These are phyloP conservation scores for Cataglyphis albicans DNA, from an alignment of 2,888 invertebrate species.

Conservation along the genomic window DNA sequence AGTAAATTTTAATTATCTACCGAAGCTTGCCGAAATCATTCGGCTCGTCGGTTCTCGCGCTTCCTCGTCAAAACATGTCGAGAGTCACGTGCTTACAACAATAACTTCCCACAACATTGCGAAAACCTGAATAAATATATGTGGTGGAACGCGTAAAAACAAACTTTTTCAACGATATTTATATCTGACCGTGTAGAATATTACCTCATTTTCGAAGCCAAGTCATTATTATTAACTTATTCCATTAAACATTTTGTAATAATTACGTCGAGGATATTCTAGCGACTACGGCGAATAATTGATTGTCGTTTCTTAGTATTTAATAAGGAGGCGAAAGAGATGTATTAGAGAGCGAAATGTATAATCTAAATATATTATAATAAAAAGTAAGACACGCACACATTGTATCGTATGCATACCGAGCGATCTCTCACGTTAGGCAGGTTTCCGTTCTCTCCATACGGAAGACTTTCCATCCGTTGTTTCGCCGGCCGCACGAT, in stretches of 20 bases:
- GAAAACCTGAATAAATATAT: slow-evolving; percentile 45
- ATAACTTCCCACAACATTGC: slow-evolving; percentile 63
- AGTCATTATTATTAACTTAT: slow-evolving; percentile 24
- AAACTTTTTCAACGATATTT: slow-evolving; percentile 20
- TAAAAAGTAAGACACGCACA: background rate
- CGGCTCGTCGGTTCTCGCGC: slow-evolving; percentile 61
- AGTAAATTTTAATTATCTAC: slow-evolving; percentile 69
- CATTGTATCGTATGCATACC: background rate
- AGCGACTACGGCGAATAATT: slow-evolving; percentile 12
- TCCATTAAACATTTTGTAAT: slow-evolving; percentile 7
- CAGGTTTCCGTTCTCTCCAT: slow-evolving; percentile 7
- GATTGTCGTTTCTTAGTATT: background rate
- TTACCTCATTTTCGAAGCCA: background rate
- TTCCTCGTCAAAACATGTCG: background rate
- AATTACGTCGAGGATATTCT: background rate
- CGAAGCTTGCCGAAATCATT: slow-evolving; percentile 69
- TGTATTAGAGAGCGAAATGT: slow-evolving; percentile 14
- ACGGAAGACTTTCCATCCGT: slow-evolving; percentile 45
- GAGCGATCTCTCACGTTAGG: slow-evolving; percentile 16
- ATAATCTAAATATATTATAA: background rate
- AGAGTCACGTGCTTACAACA: slow-evolving; percentile 15
- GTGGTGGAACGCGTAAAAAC: slow-evolving; percentile 26
- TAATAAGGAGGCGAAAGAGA: background rate
- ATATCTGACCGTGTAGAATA: background rate
- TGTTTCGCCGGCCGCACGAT: slow-evolving; percentile 8